These are phyloP conservation scores for Hydropotes inermis DNA, from an alignment of 2,113 vertebrate genomes.

Conservation along the genomic window DNA sequence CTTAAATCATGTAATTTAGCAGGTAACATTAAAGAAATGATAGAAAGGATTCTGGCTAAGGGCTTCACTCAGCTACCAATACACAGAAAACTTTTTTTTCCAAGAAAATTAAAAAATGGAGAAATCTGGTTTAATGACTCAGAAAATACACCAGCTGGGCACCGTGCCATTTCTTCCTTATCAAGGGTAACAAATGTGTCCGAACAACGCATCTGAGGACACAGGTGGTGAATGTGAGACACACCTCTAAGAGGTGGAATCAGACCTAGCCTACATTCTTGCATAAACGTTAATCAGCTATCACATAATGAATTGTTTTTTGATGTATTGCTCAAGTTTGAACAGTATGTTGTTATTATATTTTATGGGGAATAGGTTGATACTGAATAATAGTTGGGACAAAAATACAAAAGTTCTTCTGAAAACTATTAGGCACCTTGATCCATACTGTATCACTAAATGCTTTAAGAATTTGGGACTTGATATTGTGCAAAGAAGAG, in stretches of 20 bases:
- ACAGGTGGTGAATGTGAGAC: conserved; percentile 47
- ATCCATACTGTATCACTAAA: conserved; percentile 15
- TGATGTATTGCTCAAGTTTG: conserved; percentile 45
- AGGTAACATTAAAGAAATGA: conserved; percentile 4
- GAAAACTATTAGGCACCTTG: conserved; percentile 43
- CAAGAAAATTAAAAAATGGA: conserved; percentile 29
- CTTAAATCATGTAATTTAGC: not conserved
- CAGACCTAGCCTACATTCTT: conserved; percentile 50
- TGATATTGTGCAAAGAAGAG: not conserved
- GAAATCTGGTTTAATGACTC: conserved; percentile 68
- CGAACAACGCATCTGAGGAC: conserved; percentile 56
- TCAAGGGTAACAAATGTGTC: conserved; percentile 56
- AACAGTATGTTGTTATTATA: conserved; percentile 16
- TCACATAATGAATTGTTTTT: conserved; percentile 49
- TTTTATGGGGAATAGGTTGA: not conserved
- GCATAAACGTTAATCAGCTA: conserved; percentile 70
- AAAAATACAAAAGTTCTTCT: conserved; percentile 16
- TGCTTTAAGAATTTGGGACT: conserved; percentile 23
- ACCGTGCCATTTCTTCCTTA: conserved; percentile 37
- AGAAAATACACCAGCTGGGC: conserved; percentile 63
- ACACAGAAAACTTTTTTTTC: conserved; percentile 56
- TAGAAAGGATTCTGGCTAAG: conserved; percentile 8
- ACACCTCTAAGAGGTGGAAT: conserved; percentile 57
- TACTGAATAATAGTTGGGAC: not conserved
- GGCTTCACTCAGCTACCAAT: not conserved